Evolutionary conservation across 2,113 vertebrate species (phyloP).

Genomic region (Chrysochloris asiatica): DNA sequence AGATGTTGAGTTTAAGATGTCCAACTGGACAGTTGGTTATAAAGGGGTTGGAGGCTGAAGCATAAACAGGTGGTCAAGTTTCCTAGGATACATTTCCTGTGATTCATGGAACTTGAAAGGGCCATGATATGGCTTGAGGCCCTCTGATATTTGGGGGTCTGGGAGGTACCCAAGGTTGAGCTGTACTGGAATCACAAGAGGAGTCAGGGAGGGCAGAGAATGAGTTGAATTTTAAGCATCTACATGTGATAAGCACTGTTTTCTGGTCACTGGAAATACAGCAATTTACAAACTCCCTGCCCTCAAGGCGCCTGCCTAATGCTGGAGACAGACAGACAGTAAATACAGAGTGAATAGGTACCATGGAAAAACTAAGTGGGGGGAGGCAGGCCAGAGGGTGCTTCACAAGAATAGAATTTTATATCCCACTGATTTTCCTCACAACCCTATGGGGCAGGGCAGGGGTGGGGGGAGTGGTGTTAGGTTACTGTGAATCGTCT

Average conservation of each 20-base stretch:
- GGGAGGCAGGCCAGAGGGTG: not conserved
- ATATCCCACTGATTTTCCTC: not conserved
- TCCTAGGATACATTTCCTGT: not conserved
- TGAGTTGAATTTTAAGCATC: not conserved
- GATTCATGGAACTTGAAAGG: not conserved
- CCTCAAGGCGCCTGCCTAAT: rapidly evolving
- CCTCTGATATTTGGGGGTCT: not conserved
- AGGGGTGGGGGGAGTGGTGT: too few relatives aligned
- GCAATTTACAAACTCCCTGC: not conserved
- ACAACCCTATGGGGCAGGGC: not conserved
- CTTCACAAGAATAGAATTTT: not conserved
- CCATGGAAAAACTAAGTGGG: not conserved
- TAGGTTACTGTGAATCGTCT: not conserved
- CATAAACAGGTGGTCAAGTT: not conserved
- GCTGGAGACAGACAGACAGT: not conserved
- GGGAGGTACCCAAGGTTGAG: not conserved
- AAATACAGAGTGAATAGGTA: not conserved
- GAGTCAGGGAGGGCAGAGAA: not conserved
- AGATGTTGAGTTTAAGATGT: not conserved
- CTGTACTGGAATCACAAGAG: not conserved
- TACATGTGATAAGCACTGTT: too few relatives aligned
- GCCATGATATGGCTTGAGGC: not conserved
- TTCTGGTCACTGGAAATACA: rapidly evolving
- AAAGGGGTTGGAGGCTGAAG: not conserved
- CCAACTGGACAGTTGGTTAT: not conserved